Conservation (phyloP, 2,797 vertebrate species). For the Sebastes glaucus region DNA sequence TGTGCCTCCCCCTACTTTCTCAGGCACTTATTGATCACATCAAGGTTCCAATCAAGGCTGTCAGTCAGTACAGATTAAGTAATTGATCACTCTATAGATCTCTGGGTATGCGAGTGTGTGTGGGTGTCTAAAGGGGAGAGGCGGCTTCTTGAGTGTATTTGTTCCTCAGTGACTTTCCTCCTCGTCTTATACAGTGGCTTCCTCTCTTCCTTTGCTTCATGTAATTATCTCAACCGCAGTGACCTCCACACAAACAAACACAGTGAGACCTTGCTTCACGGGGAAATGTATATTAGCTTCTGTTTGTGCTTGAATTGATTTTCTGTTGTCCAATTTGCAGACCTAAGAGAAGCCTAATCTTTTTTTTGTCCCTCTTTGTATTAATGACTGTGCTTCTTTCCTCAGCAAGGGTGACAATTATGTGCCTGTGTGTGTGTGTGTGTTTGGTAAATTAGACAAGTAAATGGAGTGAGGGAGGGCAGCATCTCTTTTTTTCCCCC, state of each 20-base stretch:
- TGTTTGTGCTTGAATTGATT: conserved; percentile 60
- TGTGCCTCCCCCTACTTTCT: conserved; percentile 2
- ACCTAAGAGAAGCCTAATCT: conserved; percentile 50
- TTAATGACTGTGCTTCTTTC: conserved; percentile 42
- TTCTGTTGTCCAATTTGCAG: conserved; percentile 60
- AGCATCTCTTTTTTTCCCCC: background rate
- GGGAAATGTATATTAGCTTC: conserved; percentile 56
- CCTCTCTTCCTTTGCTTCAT: background rate
- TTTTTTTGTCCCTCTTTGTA: conserved; percentile 24
- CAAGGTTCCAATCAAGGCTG: conserved; percentile 55
- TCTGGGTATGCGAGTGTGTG: background rate
- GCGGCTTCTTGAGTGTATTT: background rate
- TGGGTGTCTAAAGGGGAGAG: background rate
- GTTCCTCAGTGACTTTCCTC: background rate
- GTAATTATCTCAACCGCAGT: background rate
- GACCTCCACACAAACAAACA: conserved; percentile 1
- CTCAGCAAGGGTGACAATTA: conserved; percentile 27
- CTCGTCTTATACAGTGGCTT: background rate
- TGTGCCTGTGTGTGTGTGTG: background rate
- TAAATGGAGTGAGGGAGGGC: conserved; percentile 11
- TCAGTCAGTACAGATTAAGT: conserved; percentile 53
- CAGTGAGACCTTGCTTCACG: conserved; percentile 8
- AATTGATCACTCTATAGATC: conserved; percentile 57
- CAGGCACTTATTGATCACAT: conserved; percentile 52
- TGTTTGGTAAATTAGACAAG: conserved; percentile 10